phyloP scores from a whole-genome alignment of 2,113 vertebrate genomes.

The Hyperoodon ampullatus region DNA sequence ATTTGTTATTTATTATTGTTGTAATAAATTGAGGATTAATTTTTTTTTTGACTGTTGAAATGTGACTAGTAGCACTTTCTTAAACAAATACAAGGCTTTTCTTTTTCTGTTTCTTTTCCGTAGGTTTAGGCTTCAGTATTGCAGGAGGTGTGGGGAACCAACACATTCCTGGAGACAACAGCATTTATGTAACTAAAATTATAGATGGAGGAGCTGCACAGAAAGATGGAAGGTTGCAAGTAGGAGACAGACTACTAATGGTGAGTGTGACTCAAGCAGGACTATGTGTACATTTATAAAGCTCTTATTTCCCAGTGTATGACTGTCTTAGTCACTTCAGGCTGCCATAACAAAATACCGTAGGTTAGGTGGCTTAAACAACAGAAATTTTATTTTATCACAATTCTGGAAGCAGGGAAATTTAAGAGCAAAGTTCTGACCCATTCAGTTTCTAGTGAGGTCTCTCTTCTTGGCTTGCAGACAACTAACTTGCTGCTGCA shows the following conservation, averaged over 20 bases:
- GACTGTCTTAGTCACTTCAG: neutral
- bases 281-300: neutral
- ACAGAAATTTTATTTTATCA: neutral
- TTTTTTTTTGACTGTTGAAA: neutral
- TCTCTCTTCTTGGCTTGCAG: neutral
- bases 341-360: neutral
- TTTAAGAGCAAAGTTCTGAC: neutral
- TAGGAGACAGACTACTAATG: constrained; percentile 97
- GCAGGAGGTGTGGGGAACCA: constrained; percentile 98
- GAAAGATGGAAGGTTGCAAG: constrained; percentile 94
- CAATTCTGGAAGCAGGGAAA: neutral
- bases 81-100: neutral
- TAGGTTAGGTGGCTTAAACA: neutral
- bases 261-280: constrained; percentile 83
- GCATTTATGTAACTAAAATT: constrained; percentile 98
- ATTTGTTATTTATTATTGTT: constrained; percentile 38
- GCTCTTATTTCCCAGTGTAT: neutral
- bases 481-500: neutral
- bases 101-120: neutral
- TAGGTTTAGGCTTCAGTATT: constrained; percentile 98
- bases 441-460: neutral
- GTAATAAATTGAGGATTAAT: neutral
- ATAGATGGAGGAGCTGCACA: constrained; percentile 97
- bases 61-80: neutral
- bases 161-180: constrained; percentile 99